A percentile compares a stretch with the other conserved stretches of the same genome.
phyloP scores from a whole-genome alignment of 2,113 vertebrate genomes.

The Pedionomus torquatus region DNA sequence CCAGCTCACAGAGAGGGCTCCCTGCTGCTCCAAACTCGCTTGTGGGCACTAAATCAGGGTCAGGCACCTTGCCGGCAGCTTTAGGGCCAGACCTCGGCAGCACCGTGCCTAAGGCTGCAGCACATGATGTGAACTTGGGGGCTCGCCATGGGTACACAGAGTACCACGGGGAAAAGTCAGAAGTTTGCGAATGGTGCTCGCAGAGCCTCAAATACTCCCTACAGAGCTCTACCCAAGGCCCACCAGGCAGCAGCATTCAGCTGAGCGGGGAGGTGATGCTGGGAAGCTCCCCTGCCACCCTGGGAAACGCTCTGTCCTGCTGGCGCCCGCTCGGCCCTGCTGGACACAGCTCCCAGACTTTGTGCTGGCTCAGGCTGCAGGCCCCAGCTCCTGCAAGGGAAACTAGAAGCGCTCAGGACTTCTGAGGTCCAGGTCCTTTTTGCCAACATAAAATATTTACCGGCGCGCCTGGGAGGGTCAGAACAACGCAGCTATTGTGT shows the following conservation, averaged over 20 bases:
- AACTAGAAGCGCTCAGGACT: not conserved
- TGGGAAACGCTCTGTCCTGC: accelerated
- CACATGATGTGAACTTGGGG: accelerated
- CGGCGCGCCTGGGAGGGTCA: not conserved
- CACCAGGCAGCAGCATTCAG: not conserved
- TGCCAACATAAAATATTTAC: slow-evolving; percentile 16
- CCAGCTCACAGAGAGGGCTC: accelerated
- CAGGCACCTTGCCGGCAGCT: not conserved
- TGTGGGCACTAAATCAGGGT: not conserved
- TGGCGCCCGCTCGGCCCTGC: accelerated
- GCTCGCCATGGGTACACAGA: not conserved
- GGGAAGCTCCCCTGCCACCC: not conserved
- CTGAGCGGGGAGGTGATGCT: accelerated
- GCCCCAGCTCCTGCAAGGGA: not conserved
- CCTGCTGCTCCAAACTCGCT: not conserved
- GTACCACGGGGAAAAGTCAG: not conserved
- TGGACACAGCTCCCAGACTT: not conserved
- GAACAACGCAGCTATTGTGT: slow-evolving; percentile 25
- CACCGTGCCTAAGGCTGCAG: not conserved
- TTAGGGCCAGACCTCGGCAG: not conserved
- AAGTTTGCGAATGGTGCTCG: not conserved
- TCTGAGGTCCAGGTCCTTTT: not conserved
- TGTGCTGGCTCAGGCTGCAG: not conserved
- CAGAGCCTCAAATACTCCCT: not conserved
- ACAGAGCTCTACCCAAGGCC: not conserved